Evolutionary conservation across 2,797 vertebrate genomes (phyloP).

Genomic region (Cercopithecus petaurista): DNA sequence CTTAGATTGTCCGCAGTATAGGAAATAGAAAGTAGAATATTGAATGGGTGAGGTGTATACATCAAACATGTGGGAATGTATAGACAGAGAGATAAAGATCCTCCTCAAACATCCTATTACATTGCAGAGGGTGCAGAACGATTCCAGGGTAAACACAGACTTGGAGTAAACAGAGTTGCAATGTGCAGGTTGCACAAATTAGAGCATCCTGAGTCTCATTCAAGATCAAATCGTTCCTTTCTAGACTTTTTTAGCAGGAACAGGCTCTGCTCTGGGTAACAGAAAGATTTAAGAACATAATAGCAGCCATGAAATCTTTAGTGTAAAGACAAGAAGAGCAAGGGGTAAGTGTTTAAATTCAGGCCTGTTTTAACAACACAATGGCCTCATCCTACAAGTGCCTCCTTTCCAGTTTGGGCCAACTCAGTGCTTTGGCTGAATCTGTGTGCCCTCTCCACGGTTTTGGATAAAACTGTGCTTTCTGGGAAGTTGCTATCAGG

Average conservation of each 20-base stretch:
- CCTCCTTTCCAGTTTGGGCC: background rate
- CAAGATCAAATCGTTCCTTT: constrained; percentile 63
- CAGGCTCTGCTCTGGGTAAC: background rate
- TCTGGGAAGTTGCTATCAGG: background rate
- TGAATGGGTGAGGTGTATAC: constrained; percentile 1
- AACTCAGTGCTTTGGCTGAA: background rate
- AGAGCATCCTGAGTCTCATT: constrained; percentile 39
- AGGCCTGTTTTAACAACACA: background rate
- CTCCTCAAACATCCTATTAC: background rate
- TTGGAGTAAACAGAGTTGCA: constrained; percentile 4
- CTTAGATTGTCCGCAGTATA: constrained; percentile 27
- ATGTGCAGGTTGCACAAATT: constrained; percentile 47
- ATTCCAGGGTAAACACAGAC: constrained; percentile 47
- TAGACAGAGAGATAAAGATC: constrained; percentile 55
- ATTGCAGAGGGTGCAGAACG: constrained; percentile 30
- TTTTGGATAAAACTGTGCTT: background rate
- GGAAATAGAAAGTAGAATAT: constrained; percentile 55
- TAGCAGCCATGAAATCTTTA: background rate
- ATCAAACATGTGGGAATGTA: constrained; percentile 46
- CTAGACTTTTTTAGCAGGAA: constrained; percentile 39
- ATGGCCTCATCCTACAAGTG: background rate
- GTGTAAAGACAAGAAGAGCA: background rate
- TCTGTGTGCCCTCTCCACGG: background rate
- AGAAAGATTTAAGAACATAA: constrained; percentile 24
- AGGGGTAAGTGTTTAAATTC: background rate